Evolutionary conservation across 1,140 invertebrate species (phyloP).

Genomic region (Calliphora vicina): DNA sequence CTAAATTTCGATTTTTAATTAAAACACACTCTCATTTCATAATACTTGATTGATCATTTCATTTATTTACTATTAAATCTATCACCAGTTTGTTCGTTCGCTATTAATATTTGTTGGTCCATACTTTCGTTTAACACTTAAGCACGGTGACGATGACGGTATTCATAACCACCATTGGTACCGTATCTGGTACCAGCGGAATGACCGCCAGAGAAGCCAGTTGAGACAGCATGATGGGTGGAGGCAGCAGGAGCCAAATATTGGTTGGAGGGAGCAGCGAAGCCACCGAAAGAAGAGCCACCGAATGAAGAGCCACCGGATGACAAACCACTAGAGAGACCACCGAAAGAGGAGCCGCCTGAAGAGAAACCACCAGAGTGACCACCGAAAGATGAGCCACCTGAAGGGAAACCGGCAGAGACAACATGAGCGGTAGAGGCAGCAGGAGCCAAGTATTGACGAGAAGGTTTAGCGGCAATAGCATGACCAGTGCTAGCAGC

Average conservation of each 20-base stretch:
- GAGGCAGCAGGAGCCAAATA: slow-evolving; percentile 34
- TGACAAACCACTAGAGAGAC: background rate
- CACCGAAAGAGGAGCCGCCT: slow-evolving; percentile 18
- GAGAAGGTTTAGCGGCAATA: slow-evolving; percentile 28
- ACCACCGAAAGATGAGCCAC: background rate
- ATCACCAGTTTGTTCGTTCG: background rate
- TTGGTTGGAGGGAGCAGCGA: slow-evolving; percentile 22
- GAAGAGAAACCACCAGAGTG: background rate
- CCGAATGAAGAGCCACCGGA: background rate
- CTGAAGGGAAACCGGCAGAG: slow-evolving; percentile 35
- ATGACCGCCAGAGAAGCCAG: background rate
- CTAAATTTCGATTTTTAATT: too few relatives aligned
- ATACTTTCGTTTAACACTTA: too few relatives aligned
- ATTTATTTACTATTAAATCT: background rate
- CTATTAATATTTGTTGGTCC: background rate
- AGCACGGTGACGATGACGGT: slow-evolving; percentile 13
- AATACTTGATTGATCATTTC: background rate
- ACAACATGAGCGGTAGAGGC: background rate
- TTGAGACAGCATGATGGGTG: background rate
- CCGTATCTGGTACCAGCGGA: slow-evolving; percentile 17
- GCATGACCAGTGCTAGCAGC: background rate
- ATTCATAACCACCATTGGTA: slow-evolving; percentile 49
- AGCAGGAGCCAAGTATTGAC: slow-evolving; percentile 29
- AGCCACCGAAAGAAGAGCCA: background rate
- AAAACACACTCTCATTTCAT: background rate